These are phyloP conservation scores for Dromiciops gliroides DNA, from an alignment of 2,113 vertebrate genomes.

Conservation along the genomic window DNA sequence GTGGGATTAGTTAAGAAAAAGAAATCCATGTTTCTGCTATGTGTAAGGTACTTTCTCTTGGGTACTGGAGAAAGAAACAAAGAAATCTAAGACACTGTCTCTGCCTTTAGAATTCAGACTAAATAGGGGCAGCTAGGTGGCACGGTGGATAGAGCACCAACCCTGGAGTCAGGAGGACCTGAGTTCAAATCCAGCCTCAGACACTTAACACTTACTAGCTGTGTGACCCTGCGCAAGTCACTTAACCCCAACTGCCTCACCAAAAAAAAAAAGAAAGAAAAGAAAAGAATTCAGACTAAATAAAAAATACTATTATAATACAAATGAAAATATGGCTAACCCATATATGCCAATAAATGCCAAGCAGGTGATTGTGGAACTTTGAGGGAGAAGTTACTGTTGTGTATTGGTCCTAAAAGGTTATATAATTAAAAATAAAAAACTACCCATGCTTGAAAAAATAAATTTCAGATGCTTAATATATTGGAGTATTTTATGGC, in stretches of 20 bases:
- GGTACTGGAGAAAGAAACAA: not conserved
- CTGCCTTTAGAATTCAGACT: not conserved
- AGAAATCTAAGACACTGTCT: not conserved
- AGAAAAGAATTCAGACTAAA: not conserved
- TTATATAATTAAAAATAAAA: not conserved
- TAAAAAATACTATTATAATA: not conserved
- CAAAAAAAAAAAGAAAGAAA: no score
- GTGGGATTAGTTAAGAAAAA: conserved; percentile 15
- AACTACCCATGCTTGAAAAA: not conserved
- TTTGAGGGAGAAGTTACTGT: not conserved
- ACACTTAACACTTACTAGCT: no score
- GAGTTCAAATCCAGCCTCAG: no score
- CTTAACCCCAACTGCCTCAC: no score
- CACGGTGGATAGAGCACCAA: no score
- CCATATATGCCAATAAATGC: not conserved
- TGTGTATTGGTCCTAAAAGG: not conserved
- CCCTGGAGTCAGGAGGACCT: no score
- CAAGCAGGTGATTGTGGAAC: not conserved
- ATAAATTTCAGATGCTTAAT: not conserved
- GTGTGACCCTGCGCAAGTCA: no score
- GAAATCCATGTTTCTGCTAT: not conserved
- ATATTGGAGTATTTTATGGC: not conserved
- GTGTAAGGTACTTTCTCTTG: not conserved
- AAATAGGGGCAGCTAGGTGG: no score
- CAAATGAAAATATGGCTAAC: not conserved